These are phyloP conservation scores for Orgyia antiqua DNA, from an alignment of 2,888 invertebrate species.

Conservation along the genomic window DNA sequence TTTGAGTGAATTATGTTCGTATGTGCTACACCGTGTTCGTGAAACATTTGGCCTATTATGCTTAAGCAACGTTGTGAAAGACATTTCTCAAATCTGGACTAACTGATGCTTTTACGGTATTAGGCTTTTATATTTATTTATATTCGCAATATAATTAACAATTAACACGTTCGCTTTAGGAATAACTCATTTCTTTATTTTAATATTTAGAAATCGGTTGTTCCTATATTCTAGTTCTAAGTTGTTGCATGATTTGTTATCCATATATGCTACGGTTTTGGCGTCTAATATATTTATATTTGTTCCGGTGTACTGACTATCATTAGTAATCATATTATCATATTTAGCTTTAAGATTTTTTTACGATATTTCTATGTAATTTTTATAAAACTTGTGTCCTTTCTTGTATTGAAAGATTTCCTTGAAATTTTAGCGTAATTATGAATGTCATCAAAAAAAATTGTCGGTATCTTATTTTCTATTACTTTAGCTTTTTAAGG, in stretches of 20 bases:
- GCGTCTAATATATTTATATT: constrained; percentile 6
- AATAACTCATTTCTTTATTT: constrained; percentile 24
- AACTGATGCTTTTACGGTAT: constrained; percentile 66
- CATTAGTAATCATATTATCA: constrained; percentile 9
- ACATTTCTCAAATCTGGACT: constrained; percentile 79
- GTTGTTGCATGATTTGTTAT: constrained; percentile 20
- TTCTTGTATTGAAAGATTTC: too few species aligned
- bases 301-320: constrained; percentile 7
- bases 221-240: constrained; percentile 23
- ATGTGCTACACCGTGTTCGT: constrained; percentile 66
- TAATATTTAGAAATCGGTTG: constrained; percentile 20
- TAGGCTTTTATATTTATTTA: constrained; percentile 50
- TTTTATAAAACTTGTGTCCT: too few species aligned
- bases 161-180: constrained; percentile 23
- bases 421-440: too few species aligned
- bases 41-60: constrained; percentile 73
- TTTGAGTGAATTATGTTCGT: constrained; percentile 70
- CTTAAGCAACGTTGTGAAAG: constrained; percentile 66
- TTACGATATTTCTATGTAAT: not conserved
- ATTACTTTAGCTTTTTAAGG: too few species aligned
- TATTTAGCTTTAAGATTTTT: constrained; percentile 7
- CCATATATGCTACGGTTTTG: constrained; percentile 14
- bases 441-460: too few species aligned
- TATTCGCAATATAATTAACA: constrained; percentile 33
- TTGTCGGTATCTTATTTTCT: too few species aligned